phyloP scores from a whole-genome alignment of 1,140 invertebrate genomes.

The Panonychus citri region DNA sequence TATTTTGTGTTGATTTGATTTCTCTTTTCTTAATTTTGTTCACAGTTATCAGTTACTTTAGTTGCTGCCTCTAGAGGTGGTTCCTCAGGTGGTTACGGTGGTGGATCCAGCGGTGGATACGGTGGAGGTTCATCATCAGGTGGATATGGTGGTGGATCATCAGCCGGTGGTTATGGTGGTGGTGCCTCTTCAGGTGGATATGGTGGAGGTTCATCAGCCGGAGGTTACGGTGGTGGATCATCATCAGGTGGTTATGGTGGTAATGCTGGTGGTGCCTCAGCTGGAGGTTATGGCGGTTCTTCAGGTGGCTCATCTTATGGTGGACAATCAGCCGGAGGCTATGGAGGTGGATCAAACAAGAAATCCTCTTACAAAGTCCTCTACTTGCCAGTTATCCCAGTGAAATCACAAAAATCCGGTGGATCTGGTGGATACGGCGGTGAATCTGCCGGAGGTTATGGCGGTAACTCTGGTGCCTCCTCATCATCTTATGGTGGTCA shows the following conservation, averaged over 20 bases:
- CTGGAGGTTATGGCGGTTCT: neutral
- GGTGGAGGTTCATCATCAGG: neutral
- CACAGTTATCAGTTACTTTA: neutral
- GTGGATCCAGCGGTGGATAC: neutral
- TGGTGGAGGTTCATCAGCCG: neutral
- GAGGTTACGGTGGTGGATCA: slow-evolving; percentile 1
- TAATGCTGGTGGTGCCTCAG: neutral
- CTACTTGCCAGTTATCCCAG: slow-evolving; percentile 6
- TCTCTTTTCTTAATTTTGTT: neutral
- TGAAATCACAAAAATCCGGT: neutral
- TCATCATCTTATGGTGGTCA: neutral
- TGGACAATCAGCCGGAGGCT: neutral
- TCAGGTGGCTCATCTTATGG: neutral
- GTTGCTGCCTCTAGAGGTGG: neutral
- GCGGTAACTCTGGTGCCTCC: neutral
- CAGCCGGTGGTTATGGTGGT: neutral
- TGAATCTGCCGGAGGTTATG: neutral
- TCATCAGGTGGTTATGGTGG: neutral
- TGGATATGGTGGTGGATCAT: neutral
- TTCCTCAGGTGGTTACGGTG: neutral
- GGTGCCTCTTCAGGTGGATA: neutral
- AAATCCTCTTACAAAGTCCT: slow-evolving; percentile 9
- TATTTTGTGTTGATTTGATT: too few relatives aligned
- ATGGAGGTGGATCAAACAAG: slow-evolving; percentile 12
- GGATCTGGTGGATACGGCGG: neutral